Evolutionary conservation across 23 tunicate species (phyloP).

Genomic region (Oikopleura vanhoeffeni): DNA sequence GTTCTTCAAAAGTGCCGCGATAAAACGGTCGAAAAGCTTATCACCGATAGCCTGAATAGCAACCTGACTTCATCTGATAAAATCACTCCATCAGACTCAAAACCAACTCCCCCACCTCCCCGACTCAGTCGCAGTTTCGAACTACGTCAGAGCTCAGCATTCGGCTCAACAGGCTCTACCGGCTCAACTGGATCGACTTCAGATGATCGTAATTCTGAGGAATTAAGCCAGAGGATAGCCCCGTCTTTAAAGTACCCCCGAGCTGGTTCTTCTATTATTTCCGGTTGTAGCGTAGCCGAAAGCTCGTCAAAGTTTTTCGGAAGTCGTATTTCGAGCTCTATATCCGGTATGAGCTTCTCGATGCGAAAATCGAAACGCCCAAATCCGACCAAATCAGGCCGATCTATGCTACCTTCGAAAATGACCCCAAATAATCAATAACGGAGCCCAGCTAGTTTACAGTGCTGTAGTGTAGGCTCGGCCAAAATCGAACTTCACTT

Average conservation of each 20-base stretch:
- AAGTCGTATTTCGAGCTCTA: not conserved
- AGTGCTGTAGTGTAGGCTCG: not conserved
- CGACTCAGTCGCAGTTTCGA: not conserved
- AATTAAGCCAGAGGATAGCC: not conserved
- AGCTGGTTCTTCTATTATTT: not conserved
- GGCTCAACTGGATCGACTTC: not conserved
- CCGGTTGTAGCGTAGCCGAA: not conserved
- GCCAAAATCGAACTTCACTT: not conserved
- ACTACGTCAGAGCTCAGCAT: not conserved
- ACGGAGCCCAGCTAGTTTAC: not conserved
- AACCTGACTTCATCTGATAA: not conserved
- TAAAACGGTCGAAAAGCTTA: not conserved
- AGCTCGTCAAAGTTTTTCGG: not conserved
- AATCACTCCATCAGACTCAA: not conserved
- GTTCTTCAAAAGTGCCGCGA: not conserved
- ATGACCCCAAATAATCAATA: not conserved
- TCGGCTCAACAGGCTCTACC: slow-evolving; percentile 11
- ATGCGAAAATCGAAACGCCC: not conserved
- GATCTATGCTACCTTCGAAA: not conserved
- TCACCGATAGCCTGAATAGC: not conserved
- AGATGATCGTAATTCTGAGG: not conserved
- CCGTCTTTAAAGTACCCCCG: not conserved
- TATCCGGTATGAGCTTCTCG: not conserved
- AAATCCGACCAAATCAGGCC: not conserved
- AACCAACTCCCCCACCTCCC: not conserved